Conservation (phyloP, 2,888 invertebrate genomes). For the Mermis nigrescens region DNA sequence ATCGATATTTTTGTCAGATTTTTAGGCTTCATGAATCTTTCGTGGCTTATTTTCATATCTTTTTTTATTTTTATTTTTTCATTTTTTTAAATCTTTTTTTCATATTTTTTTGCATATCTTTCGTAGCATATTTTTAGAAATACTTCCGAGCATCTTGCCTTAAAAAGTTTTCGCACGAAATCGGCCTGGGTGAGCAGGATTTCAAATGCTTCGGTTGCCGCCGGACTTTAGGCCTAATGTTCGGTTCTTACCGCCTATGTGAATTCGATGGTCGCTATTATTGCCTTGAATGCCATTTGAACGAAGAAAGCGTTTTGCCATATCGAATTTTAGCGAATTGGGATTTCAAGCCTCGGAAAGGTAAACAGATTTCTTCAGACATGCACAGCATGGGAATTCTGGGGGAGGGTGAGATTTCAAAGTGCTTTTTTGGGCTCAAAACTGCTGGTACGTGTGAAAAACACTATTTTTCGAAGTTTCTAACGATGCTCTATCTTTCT, state of each 20-base stretch:
- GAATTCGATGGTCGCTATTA: constrained; percentile 68
- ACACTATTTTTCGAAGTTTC: too few species aligned
- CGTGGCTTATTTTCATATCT: too few species aligned
- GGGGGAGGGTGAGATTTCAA: too few species aligned
- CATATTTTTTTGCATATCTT: constrained; percentile 2
- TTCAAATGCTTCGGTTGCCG: constrained; percentile 26
- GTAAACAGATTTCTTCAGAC: too few species aligned
- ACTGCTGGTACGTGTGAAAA: too few species aligned
- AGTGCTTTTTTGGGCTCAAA: too few species aligned
- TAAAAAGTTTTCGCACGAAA: constrained; percentile 20
- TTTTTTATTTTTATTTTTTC: not conserved
- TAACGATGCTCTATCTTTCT: too few species aligned
- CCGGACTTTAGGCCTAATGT: constrained; percentile 15
- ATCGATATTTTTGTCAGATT: too few species aligned
- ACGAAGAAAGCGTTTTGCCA: constrained; percentile 59
- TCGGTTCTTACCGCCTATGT: constrained; percentile 46
- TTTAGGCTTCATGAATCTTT: too few species aligned
- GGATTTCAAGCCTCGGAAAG: constrained; percentile 47
- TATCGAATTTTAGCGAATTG: constrained; percentile 75
- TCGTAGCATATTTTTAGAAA: constrained; percentile 4
- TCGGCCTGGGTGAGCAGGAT: constrained; percentile 25
- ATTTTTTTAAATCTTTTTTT: too few species aligned
- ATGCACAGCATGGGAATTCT: too few species aligned
- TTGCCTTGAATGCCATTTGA: constrained; percentile 69
- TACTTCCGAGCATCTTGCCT: constrained; percentile 11